Percentiles rank a stretch among this genome's conserved stretches.
Conservation (phyloP, 1,140 invertebrate genomes). For the Lutraria rhynchaena region DNA sequence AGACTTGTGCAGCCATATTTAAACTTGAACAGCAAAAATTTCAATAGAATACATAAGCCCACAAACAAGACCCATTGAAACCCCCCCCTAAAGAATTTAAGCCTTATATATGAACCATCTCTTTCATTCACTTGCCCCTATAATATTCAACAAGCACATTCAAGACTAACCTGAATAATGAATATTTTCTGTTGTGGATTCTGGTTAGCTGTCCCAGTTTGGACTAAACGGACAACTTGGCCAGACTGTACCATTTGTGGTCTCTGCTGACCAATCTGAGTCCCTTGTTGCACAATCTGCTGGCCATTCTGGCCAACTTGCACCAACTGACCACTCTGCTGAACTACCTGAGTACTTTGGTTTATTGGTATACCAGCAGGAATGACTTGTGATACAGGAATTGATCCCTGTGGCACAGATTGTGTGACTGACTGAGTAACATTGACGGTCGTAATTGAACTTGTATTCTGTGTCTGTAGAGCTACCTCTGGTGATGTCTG, state of each 20-base stretch:
- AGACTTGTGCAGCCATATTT: too few relatives aligned
- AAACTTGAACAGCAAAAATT: too few relatives aligned
- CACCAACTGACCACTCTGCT: neutral
- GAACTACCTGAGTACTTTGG: constrained; percentile 4
- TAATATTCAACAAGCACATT: neutral
- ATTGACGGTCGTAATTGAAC: too few relatives aligned
- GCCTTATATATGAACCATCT: too few relatives aligned
- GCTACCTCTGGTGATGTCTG: too few relatives aligned
- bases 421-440: too few relatives aligned
- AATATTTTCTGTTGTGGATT: constrained; percentile 31
- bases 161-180: constrained; percentile 22
- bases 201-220: neutral
- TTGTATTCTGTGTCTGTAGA: too few relatives aligned
- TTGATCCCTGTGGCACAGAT: neutral
- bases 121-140: too few relatives aligned
- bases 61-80: too few relatives aligned
- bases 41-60: too few relatives aligned
- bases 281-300: constrained; percentile 10
- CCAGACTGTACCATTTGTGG: constrained; percentile 8
- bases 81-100: too few relatives aligned
- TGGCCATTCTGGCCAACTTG: constrained; percentile 22
- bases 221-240: constrained; percentile 14
- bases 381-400: neutral
- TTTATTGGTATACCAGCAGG: neutral
- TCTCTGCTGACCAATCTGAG: constrained; percentile 10